Percentiles rank a stretch among this genome's conserved stretches.
phyloP scores from a whole-genome alignment of 2,113 vertebrate species.

The Collichthys lucidus region DNA sequence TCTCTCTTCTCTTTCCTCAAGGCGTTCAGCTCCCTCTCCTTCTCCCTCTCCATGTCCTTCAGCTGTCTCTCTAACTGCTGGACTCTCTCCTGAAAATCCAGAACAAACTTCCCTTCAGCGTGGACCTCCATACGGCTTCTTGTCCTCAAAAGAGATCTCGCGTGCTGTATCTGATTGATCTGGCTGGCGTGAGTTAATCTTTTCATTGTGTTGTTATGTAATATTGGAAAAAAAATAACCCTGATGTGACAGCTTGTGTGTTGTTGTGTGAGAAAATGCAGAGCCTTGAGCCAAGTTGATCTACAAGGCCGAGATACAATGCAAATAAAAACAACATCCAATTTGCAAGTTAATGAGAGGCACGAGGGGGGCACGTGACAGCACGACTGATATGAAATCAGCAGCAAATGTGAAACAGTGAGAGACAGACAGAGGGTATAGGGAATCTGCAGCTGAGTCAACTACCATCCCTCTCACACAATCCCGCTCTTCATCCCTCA shows the following conservation, averaged over 20 bases:
- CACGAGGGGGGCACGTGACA: conserved; percentile 16
- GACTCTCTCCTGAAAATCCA: conserved; percentile 74
- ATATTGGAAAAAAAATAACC: conserved; percentile 9
- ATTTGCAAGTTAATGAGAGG: conserved; percentile 62
- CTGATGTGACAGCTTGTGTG: neutral
- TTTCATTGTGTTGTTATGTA: conserved; percentile 29
- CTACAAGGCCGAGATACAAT: conserved; percentile 20
- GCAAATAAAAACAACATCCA: conserved; percentile 53
- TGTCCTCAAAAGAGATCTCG: neutral
- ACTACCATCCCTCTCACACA: conserved; percentile 43
- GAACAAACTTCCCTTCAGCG: conserved; percentile 18
- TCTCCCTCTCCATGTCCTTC: conserved; percentile 81
- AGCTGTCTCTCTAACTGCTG: conserved; percentile 79
- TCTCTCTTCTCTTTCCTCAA: conserved; percentile 79
- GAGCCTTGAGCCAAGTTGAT: neutral
- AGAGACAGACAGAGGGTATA: neutral
- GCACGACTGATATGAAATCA: conserved; percentile 4
- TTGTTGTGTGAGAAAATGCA: conserved; percentile 5
- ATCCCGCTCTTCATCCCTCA: conserved; percentile 41
- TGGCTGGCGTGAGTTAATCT: conserved; percentile 6
- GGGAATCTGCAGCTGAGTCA: conserved; percentile 64
- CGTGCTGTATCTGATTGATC: conserved; percentile 8
- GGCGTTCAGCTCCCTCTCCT: conserved; percentile 76
- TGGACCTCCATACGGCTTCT: neutral
- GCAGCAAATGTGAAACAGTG: neutral